Evolutionary conservation across 1,140 invertebrate genomes (phyloP).

Genomic region (Drosophila ambigua): DNA sequence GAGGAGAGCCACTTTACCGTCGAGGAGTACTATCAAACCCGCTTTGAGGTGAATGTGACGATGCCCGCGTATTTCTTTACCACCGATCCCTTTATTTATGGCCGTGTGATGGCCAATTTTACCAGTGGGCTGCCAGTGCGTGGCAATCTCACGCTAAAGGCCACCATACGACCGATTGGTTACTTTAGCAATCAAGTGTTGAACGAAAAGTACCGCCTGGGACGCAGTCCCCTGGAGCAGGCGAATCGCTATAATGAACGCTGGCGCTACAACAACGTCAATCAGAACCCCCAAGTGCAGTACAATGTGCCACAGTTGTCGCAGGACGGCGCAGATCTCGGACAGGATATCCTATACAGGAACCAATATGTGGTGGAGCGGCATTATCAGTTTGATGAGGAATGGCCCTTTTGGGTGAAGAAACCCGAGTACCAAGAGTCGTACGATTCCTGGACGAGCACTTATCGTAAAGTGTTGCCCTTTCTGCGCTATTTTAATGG

Average conservation of each 20-base stretch:
- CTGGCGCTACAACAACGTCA: constrained; percentile 64
- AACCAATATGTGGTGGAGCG: constrained; percentile 87
- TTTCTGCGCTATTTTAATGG: constrained; percentile 93
- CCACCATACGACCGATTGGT: constrained; percentile 89
- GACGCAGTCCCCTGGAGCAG: constrained; percentile 73
- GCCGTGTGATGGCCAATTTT: constrained; percentile 96
- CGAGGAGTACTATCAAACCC: constrained; percentile 97
- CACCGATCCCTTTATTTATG: constrained; percentile 91
- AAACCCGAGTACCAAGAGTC: constrained; percentile 84
- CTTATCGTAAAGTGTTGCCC: constrained; percentile 86
- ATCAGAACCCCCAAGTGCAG: constrained; percentile 61
- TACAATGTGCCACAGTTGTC: constrained; percentile 53
- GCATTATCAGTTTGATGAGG: constrained; percentile 91
- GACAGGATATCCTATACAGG: constrained; percentile 80
- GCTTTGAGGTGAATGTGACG: constrained; percentile 97
- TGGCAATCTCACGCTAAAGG: constrained; percentile 94
- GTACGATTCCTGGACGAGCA: constrained; percentile 73
- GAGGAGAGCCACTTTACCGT: constrained; percentile 94
- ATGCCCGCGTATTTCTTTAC: constrained; percentile 97
- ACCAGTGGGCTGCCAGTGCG: constrained; percentile 92
- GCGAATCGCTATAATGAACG: constrained; percentile 64
- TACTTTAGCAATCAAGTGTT: constrained; percentile 84
- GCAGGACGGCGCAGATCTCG: constrained; percentile 61
- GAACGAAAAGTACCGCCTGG: constrained; percentile 81
- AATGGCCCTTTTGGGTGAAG: constrained; percentile 91